Percentiles rank a stretch among this genome's conserved stretches.
Evolutionary conservation across 2,888 invertebrate species (phyloP).

Genomic region (Megamerina dolium): DNA sequence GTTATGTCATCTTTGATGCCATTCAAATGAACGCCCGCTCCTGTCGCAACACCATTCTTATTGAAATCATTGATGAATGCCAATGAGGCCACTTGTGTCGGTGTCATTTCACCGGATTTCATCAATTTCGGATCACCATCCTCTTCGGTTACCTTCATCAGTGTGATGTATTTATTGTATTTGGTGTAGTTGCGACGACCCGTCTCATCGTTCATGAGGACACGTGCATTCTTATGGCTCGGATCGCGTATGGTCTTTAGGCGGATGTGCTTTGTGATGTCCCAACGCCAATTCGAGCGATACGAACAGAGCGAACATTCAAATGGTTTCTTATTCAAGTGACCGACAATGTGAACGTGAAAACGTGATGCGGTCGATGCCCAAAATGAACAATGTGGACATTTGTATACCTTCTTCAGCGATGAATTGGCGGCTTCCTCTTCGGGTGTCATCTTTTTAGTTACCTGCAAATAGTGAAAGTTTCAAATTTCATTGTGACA

Average conservation of each 20-base stretch:
- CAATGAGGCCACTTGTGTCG: slow-evolving; percentile 52
- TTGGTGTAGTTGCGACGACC: slow-evolving; percentile 87
- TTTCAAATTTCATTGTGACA: slow-evolving; percentile 47
- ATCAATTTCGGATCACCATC: slow-evolving; percentile 49
- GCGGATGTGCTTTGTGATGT: slow-evolving; percentile 92
- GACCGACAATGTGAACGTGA: slow-evolving; percentile 90
- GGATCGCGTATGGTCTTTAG: slow-evolving; percentile 80
- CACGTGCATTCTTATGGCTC: slow-evolving; percentile 72
- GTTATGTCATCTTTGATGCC: slow-evolving; percentile 39
- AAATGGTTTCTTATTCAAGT: slow-evolving; percentile 88
- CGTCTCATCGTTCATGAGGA: slow-evolving; percentile 86
- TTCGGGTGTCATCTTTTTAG: slow-evolving; percentile 59
- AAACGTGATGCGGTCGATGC: slow-evolving; percentile 88
- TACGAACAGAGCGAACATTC: slow-evolving; percentile 92
- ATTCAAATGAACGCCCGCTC: slow-evolving; percentile 21
- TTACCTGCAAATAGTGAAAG: slow-evolving; percentile 49
- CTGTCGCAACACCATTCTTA: slow-evolving; percentile 38
- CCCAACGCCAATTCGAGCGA: slow-evolving; percentile 95
- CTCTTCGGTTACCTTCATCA: slow-evolving; percentile 57
- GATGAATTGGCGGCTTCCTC: slow-evolving; percentile 60
- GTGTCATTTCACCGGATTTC: slow-evolving; percentile 50
- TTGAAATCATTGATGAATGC: slow-evolving; percentile 53
- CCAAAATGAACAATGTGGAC: slow-evolving; percentile 89
- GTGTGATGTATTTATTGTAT: slow-evolving; percentile 82
- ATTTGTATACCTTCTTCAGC: slow-evolving; percentile 79